A percentile compares a stretch with the other conserved stretches of the same genome.
These are phyloP conservation scores for Lordiphosa andalusiaca DNA, from an alignment of 2,888 invertebrate genomes.

Conservation along the genomic window DNA sequence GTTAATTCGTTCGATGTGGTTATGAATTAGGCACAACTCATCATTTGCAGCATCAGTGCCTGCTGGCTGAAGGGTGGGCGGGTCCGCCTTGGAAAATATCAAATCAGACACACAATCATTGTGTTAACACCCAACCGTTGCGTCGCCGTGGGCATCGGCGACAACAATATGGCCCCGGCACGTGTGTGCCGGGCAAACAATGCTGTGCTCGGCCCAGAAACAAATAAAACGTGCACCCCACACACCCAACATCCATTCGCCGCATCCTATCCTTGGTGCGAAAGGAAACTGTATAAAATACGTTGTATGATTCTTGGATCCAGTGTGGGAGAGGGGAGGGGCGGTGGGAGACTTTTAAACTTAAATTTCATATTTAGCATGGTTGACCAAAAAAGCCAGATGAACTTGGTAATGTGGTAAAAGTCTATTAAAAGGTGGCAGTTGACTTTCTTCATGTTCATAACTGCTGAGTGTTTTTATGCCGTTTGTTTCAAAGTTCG, in stretches of 20 bases:
- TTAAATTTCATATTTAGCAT: too few relatives aligned
- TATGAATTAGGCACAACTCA: slow-evolving; percentile 78
- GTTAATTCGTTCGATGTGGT: slow-evolving; percentile 78
- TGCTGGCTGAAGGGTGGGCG: slow-evolving; percentile 36
- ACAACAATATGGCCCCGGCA: slow-evolving; percentile 75
- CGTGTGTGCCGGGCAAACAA: slow-evolving; percentile 43
- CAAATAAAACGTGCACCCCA: slow-evolving; percentile 3
- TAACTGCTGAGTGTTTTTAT: too few relatives aligned
- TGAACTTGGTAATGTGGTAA: too few relatives aligned
- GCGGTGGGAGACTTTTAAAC: too few relatives aligned
- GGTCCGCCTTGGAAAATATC: slow-evolving; percentile 37
- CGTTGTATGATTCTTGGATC: too few relatives aligned
- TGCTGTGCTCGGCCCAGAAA: slow-evolving; percentile 1
- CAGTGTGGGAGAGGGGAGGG: too few relatives aligned
- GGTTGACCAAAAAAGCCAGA: too few relatives aligned
- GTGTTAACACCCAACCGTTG: slow-evolving; percentile 62
- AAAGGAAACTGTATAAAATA: too few relatives aligned
- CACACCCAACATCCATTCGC: not conserved
- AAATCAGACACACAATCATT: slow-evolving; percentile 66
- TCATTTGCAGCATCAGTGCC: slow-evolving; percentile 75
- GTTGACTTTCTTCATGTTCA: too few relatives aligned
- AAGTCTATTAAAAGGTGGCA: too few relatives aligned
- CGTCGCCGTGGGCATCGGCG: slow-evolving; percentile 49
- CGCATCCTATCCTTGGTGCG: too few relatives aligned
- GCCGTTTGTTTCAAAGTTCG: too few relatives aligned